Base-by-base conservation (phyloP, 2,113 vertebrate species). In the Cygnus buccinator region DNA sequence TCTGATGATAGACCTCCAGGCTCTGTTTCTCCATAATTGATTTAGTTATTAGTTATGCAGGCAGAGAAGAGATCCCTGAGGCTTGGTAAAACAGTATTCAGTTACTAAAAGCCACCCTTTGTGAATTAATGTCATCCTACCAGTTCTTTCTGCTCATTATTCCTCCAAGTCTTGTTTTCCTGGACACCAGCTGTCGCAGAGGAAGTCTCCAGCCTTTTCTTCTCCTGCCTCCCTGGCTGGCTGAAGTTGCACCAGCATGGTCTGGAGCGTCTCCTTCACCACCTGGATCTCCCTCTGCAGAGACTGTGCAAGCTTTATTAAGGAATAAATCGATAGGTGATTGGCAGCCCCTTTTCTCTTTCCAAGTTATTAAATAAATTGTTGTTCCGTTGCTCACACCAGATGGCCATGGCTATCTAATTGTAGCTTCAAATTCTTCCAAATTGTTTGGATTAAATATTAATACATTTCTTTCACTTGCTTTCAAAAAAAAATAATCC, bases 391-490 rank as follows among this genome's bases (percentile, higher is more conserved):
- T 91, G 95, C 93, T 94, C 84, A 96, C 79, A 97, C 97, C 98
- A 98, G 98, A 98, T 98, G 98, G 98, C 95, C 67, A 37, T 74
- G 63, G 97, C 97, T 95, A 93, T 97, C 96, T 98, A 97, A 95
- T 96, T 98, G 98, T 96, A 96, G 97, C 95, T 97, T 98, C 97
- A 98, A 98, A 95, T 96, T 97, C 97, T 98, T 98, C 96, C 98
- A 98, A 98, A 98, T 97, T 97, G 96, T 97, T 96, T 93, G 94
- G 97, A 98, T 99, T 98, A 98, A 99, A 99, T 98, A 99, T 98
- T 98, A 98, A 99, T 92, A 96, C 73, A 90, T 91, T 95, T 79
- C 95, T 98, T 95, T 96, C 95, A 96, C 82, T 96, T 96, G 57
- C 87, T 85, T 94, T 74, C 5, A 68, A 73, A 92, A 74, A 76